Conservation (phyloP, 2,888 invertebrate species). For the Polymixis lichenea region DNA sequence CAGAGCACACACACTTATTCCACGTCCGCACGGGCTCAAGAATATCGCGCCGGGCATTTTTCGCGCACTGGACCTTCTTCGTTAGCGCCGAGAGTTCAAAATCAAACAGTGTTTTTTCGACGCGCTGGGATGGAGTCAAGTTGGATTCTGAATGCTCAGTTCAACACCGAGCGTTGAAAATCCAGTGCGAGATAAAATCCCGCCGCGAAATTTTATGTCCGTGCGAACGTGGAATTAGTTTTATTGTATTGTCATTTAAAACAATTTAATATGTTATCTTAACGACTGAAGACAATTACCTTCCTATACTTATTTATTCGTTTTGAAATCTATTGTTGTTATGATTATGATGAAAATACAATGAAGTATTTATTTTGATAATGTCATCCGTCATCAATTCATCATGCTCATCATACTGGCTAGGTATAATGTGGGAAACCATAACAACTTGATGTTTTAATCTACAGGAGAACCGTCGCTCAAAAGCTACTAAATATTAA, state of each 20-base stretch:
- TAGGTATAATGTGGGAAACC: constrained; percentile 11
- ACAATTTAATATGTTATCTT: constrained; percentile 35
- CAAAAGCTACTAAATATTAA: not conserved
- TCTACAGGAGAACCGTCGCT: not conserved
- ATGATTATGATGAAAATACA: constrained; percentile 24
- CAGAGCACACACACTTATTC: not conserved
- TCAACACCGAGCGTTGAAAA: too few species aligned
- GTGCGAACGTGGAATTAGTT: too few species aligned
- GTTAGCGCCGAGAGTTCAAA: too few species aligned
- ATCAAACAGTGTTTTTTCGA: too few species aligned
- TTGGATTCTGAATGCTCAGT: too few species aligned
- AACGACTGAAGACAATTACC: constrained; percentile 31
- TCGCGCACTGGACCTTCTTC: too few species aligned
- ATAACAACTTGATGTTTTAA: constrained; percentile 1
- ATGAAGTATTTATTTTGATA: constrained; percentile 34
- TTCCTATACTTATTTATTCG: constrained; percentile 21
- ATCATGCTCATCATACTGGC: constrained; percentile 6
- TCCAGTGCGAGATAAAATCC: too few species aligned
- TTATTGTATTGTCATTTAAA: constrained; percentile 25
- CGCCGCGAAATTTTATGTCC: too few species aligned
- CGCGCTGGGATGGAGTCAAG: too few species aligned
- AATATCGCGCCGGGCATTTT: too few species aligned
- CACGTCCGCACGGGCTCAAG: too few species aligned
- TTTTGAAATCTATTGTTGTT: constrained; percentile 42
- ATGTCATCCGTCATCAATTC: constrained; percentile 23